Conservation (phyloP, 2,888 invertebrate genomes). For the Muschampia plurimacula region DNA sequence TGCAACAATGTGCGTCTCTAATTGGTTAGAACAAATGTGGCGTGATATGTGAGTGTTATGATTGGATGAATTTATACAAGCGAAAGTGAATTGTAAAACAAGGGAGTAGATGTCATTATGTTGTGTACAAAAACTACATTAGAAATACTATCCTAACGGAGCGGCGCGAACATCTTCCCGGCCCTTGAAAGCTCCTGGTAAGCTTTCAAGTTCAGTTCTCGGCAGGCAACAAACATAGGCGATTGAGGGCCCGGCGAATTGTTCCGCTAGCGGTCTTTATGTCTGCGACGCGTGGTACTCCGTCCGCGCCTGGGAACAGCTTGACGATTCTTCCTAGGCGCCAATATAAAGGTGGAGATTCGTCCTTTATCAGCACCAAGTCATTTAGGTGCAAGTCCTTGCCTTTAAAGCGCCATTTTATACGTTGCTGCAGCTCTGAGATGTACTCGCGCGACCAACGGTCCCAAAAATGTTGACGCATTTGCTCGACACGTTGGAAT, state of each 20-base stretch:
- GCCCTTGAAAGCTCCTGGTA: background rate
- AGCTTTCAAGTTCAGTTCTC: background rate
- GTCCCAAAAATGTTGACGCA: slow-evolving; percentile 12
- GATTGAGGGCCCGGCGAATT: background rate
- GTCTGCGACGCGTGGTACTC: background rate
- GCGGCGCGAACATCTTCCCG: slow-evolving; percentile 2
- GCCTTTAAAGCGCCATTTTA: background rate
- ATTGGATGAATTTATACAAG: no score
- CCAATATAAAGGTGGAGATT: slow-evolving; percentile 2
- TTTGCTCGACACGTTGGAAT: slow-evolving; percentile 11
- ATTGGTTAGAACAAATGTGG: no score
- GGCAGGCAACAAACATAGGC: background rate
- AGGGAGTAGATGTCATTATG: no score
- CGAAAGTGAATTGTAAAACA: no score
- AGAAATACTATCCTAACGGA: background rate
- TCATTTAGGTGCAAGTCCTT: background rate
- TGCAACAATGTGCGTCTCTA: no score
- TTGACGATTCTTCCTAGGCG: background rate
- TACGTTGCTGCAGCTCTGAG: slow-evolving; percentile 5
- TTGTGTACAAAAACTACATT: no score
- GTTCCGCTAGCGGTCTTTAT: background rate
- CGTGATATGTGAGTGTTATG: no score
- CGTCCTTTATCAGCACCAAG: background rate
- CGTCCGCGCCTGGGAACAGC: background rate
- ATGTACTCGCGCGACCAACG: slow-evolving; percentile 1